A percentile compares a stretch with the other conserved stretches of the same genome.
These are phyloP conservation scores for Chelidonichthys spinosus DNA, from an alignment of 2,797 vertebrate species.

Conservation along the genomic window DNA sequence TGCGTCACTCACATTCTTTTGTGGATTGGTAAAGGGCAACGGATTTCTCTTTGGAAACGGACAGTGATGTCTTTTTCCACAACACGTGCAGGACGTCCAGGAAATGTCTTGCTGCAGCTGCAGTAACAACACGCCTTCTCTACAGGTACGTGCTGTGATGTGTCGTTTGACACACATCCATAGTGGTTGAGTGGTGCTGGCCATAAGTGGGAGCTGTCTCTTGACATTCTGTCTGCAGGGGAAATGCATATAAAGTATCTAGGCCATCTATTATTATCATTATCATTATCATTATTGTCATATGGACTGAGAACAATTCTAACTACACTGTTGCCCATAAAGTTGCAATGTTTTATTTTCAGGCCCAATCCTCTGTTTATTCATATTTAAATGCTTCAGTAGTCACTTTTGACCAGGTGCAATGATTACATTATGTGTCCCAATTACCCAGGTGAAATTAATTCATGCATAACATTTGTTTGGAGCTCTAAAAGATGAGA, in stretches of 20 bases:
- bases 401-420: no score
- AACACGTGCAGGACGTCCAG: conserved; percentile 68
- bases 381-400: no score
- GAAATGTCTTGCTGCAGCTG: conserved; percentile 71
- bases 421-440: no score
- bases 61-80: conserved; percentile 66
- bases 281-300: no score
- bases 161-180: conserved; percentile 30
- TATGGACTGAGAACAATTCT: background rate
- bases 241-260: background rate
- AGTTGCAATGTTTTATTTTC: no score
- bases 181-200: conserved; percentile 14
- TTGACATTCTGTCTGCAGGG: background rate
- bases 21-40: conserved; percentile 63
- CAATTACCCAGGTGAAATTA: no score
- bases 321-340: background rate
- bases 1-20: conserved; percentile 69
- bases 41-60: conserved; percentile 55
- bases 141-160: conserved; percentile 29
- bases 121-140: conserved; percentile 46
- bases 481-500: no score
- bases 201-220: background rate
- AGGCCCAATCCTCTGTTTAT: no score
- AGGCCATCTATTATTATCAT: no score
- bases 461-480: no score